These are phyloP conservation scores for Volucella bombylans DNA, from an alignment of 2,888 invertebrate genomes.

Conservation along the genomic window DNA sequence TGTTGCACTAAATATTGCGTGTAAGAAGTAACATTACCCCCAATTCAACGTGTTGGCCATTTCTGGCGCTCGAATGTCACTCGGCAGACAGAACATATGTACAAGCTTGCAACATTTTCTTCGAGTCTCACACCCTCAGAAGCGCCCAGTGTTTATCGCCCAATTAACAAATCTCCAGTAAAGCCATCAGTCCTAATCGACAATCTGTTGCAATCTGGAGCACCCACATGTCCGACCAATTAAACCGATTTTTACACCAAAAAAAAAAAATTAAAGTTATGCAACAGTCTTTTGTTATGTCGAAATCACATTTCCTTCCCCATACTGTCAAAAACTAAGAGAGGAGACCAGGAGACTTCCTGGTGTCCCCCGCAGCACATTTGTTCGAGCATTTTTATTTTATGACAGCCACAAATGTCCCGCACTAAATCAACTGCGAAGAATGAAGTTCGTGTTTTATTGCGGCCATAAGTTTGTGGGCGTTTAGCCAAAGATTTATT, in stretches of 20 bases:
- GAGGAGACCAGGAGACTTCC: slow-evolving; percentile 9
- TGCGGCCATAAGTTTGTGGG: slow-evolving; percentile 64
- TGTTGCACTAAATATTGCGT: too few relatives aligned
- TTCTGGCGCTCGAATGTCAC: too few relatives aligned
- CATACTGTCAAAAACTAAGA: not conserved
- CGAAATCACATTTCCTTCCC: slow-evolving; percentile 8
- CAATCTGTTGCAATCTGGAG: slow-evolving; percentile 3
- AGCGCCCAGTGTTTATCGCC: too few relatives aligned
- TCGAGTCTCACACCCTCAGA: too few relatives aligned
- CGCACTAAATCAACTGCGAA: slow-evolving; percentile 64
- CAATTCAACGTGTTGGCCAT: too few relatives aligned
- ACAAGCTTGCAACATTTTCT: too few relatives aligned
- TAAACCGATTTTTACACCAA: not conserved
- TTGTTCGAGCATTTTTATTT: slow-evolving; percentile 34
- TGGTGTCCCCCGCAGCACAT: slow-evolving; percentile 12
- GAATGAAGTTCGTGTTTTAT: slow-evolving; percentile 69
- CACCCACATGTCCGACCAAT: slow-evolving; percentile 16
- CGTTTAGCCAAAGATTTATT: slow-evolving; percentile 64
- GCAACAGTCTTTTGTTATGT: slow-evolving; percentile 28
- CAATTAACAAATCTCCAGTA: too few relatives aligned
- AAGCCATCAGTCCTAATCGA: too few relatives aligned
- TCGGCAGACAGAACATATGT: too few relatives aligned
- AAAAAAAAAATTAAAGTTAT: not conserved
- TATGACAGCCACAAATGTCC: slow-evolving; percentile 48
- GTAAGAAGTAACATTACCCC: too few relatives aligned